phyloP scores from a whole-genome alignment of 2,797 vertebrate genomes.

The Tenualosa ilisha region DNA sequence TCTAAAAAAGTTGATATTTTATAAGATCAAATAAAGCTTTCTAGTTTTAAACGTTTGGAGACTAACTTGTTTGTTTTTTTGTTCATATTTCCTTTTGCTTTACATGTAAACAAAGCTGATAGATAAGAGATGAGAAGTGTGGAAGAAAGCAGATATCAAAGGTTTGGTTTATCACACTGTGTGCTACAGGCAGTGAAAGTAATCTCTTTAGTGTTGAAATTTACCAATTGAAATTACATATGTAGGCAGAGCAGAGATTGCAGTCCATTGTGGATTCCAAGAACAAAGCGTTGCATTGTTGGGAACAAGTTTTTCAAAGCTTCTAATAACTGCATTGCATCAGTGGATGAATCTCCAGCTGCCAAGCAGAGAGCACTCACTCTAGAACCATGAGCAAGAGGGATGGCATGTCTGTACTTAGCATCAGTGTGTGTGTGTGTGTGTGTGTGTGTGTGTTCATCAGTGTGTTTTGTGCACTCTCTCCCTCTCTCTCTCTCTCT shows the following conservation, averaged over 20 bases:
- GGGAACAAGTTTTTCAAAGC: conserved; percentile 9
- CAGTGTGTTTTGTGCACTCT: not conserved
- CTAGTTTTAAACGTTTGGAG: conserved; percentile 80
- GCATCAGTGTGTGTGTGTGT: not conserved
- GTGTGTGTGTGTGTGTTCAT: not conserved
- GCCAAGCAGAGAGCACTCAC: not conserved
- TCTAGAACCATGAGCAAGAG: not conserved
- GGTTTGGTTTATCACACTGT: not conserved
- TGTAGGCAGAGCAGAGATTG: not conserved
- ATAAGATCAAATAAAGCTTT: conserved; percentile 90
- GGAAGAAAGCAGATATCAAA: conserved; percentile 7
- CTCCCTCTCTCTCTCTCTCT: not conserved
- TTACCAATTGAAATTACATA: conserved; percentile 19
- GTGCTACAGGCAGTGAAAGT: not conserved
- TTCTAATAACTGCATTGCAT: not conserved
- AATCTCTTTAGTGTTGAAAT: conserved; percentile 21
- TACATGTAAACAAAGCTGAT: not conserved
- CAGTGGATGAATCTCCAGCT: conserved; percentile 14
- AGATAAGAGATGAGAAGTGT: not conserved
- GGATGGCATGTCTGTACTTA: conserved; percentile 7
- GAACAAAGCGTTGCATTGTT: conserved; percentile 22
- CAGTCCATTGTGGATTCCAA: not conserved
- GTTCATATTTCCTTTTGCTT: not conserved
- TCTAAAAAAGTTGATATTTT: conserved; percentile 88
- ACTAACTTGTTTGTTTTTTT: not conserved